Conservation (phyloP, 1,140 invertebrate species). For the Drosophila sucinea region DNA sequence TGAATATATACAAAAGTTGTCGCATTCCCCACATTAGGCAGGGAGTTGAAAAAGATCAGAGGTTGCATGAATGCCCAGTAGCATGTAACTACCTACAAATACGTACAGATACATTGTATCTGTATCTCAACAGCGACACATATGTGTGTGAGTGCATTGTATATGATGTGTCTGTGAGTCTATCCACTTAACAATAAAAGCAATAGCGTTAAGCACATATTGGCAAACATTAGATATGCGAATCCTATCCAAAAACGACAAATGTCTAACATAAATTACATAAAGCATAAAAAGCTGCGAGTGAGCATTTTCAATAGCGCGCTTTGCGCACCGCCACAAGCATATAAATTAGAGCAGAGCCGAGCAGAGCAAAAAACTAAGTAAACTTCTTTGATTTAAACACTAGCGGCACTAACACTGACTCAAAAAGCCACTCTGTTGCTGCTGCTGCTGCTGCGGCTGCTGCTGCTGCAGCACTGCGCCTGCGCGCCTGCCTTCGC, state of each 20-base stretch:
- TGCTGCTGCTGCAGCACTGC: background rate
- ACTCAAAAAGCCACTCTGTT: background rate
- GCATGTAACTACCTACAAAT: background rate
- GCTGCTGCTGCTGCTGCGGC: background rate
- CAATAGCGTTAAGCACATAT: slow-evolving; percentile 58
- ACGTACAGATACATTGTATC: background rate
- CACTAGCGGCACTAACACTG: slow-evolving; percentile 39
- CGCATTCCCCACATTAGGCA: slow-evolving; percentile 23
- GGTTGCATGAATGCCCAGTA: slow-evolving; percentile 26
- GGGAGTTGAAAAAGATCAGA: slow-evolving; percentile 51
- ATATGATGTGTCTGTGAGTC: background rate
- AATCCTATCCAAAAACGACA: slow-evolving; percentile 72
- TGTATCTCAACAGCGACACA: background rate
- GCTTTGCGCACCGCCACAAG: slow-evolving; percentile 16
- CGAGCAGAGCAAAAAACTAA: slow-evolving; percentile 50
- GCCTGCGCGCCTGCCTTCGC: slow-evolving; percentile 12
- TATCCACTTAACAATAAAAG: slow-evolving; percentile 34
- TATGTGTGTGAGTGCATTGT: background rate
- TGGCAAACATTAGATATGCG: slow-evolving; percentile 36
- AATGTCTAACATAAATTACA: slow-evolving; percentile 54
- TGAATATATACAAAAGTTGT: slow-evolving; percentile 13
- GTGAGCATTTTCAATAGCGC: slow-evolving; percentile 54
- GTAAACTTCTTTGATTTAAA: slow-evolving; percentile 72
- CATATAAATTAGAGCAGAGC: slow-evolving; percentile 67
- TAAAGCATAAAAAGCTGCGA: slow-evolving; percentile 55